Base-by-base conservation (phyloP, 64 coral and sea anemone genomes). In the Catalaphyllia jardinei region DNA sequence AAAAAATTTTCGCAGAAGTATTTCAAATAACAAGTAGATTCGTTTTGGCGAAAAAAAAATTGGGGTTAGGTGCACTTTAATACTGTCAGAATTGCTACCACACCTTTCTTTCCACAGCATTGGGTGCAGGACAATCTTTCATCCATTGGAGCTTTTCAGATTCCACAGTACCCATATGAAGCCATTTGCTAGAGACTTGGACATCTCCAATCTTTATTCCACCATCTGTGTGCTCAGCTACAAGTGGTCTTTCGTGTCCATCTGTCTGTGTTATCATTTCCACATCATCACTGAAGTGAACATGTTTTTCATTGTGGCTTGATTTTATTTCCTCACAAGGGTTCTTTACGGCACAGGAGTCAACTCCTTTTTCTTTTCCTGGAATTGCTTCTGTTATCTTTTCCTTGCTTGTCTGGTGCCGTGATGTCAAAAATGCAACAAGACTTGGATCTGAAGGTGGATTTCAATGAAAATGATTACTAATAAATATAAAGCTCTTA, bases 111-210 rank as follows among this genome's bases (percentile, higher is more conserved):
- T 93, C 90, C 73, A 91, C 38, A 24, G 83, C 97, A 52, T 52
- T 89, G 22, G 97, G 97, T 67, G 88, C 31, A 25, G 92, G 89
- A 46, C 95, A 95, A 31, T 93, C 88, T 73, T 93, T 93, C 91
- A 99, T 99, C 97, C 97, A 99, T 80, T 95, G 94, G 27, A 99
- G 88, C 73, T 99, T 99, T 52, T 99, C 88, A 52, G 72, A 38
- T 79, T 99, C 97, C 88, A 95, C 75, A 7, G 78, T 83, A 72
- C 93, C 94, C 97, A 99, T 99, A 83, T 99, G 91, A 76, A 99
- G 51, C 97, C 97, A 99, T 60, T 91, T 88, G 16, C 65, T 62
- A 19, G 90, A 80, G 33, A 96, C 80, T 30, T 84, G 6, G 10
- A 85, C 7, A 39, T 84, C n/a, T 28, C 89, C 79, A 84, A 82